Base-by-base conservation (phyloP, 2,797 vertebrate genomes). In the Cirrhinus mrigala region DNA sequence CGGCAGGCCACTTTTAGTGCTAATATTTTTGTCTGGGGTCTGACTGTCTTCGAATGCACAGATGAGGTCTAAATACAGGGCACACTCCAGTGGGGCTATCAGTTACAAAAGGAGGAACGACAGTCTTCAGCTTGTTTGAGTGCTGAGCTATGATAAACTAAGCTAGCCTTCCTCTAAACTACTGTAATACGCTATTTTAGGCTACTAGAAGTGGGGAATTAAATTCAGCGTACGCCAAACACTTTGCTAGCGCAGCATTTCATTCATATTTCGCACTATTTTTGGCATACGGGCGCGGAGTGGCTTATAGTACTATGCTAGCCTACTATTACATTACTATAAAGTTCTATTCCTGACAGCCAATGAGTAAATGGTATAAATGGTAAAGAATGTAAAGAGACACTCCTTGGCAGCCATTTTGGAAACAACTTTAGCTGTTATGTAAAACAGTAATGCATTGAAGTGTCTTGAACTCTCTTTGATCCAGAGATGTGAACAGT, bases 1-100 rank as follows among this genome's bases (percentile, higher is more conserved):
- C 5, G n/a, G 56, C n/a, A 27, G 16, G 60, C 73, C 79, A 48
- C 54, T 78, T 88, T 84, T 82, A 88, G 84, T 16, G 22, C 16
- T 48, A 86, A 89, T 88, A 90, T 90, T 84, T 89, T 83, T 82
- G 52, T 87, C 81, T 46, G 80, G 84, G 84, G 82, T 87, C 83
- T 75, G 40, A 87, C 77, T 78, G 88, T 79, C 80, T 89, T 86
- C 58, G 56, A 89, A 87, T 60, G 73, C 79, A 81, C 89, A 86
- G 84, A 89, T 85, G 87, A 73, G 84, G 76, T 88, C 84, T 86
- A 89, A 87, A 89, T 81, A 58, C 82, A 85, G 87, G 79, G 22
- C 75, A 81, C 85, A 80, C 54, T 85, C 71, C 18, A 79, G 78
- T 6, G 18, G 73, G 75, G 48, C 84, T 87, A 86, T 87, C 84